Evolutionary conservation across 2,888 invertebrate species (phyloP), one percentile per base, ranked within the genome.

Genomic region (Nasonovia ribisnigri): DNA sequence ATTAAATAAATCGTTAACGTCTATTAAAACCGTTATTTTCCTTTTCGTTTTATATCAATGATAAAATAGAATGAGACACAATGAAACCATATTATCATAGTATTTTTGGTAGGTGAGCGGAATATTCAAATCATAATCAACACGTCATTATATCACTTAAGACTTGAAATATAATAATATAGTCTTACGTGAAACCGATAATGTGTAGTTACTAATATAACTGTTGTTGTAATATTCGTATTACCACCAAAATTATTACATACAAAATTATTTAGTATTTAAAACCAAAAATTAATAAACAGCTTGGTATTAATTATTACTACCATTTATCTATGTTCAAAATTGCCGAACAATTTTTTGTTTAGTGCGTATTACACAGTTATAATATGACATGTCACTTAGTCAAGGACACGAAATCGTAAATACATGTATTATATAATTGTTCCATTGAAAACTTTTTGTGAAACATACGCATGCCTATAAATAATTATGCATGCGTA

Each of bases 1-100:
- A 57, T 88, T 57, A 89, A 89, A 57, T 89, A 60, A 89, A 57
- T 89, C 43, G 89, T 57, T 29, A 20, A 57, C 24, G 43, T 29
- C 29, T 60, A 57, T 57, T 89, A 57, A 89, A 89, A 89, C 54
- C 29, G 36, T 77, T 77, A 20, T 42, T 77, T 77, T 77, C 8
- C 36, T 36, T 77, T 36, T 20, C 36, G 20, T 77, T 77, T 77
- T 24, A 36, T 77, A 77, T 77, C 67, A 67, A 67, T 36, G 20
- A 60, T 60, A 20, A 24, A 77, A 77, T 2, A 77, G 20, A 6
- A 20, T 8, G 36, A 36, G 36, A 36, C 20, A 26, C 36, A 3
- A 36, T 11, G 36, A 20, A 36, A 77, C 20, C 36, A 36, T 77
- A 77, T 36, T n/a, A 67, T 77, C 8, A 77, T 77, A 77, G 16